Conservation (phyloP, 1,140 invertebrate species). For the Euschistus heros region DNA sequence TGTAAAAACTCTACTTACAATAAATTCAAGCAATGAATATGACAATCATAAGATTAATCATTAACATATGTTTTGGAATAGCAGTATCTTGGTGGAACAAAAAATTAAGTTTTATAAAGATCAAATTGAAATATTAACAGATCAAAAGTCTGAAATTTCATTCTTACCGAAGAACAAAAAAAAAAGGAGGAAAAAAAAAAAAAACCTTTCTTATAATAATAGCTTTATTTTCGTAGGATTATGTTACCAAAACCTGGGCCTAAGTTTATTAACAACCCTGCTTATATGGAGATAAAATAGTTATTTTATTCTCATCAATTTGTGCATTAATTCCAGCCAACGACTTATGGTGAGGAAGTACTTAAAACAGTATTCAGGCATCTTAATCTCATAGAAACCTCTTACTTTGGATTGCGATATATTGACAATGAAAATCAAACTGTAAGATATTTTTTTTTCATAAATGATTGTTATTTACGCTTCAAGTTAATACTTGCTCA, state of each 20-base stretch:
- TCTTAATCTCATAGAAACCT: conserved; percentile 81
- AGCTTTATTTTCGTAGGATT: not conserved
- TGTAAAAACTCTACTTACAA: too few relatives aligned
- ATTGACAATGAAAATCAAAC: conserved; percentile 79
- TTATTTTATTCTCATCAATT: conserved; percentile 31
- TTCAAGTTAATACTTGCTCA: not conserved
- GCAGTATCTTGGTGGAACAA: too few relatives aligned
- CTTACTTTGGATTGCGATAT: conserved; percentile 84
- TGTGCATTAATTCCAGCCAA: conserved; percentile 52
- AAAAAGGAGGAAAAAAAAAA: not conserved
- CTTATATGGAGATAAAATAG: conserved; percentile 7
- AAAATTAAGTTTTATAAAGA: too few relatives aligned
- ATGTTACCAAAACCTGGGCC: not conserved
- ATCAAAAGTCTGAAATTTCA: too few relatives aligned
- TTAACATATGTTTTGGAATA: too few relatives aligned
- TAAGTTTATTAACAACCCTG: not conserved
- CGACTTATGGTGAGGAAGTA: conserved; percentile 70
- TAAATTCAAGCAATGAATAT: too few relatives aligned
- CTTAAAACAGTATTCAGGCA: conserved; percentile 80
- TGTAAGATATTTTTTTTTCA: conserved; percentile 42
- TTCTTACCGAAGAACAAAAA: not conserved
- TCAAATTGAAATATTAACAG: too few relatives aligned
- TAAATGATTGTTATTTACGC: not conserved
- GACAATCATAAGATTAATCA: too few relatives aligned
- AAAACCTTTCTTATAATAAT: not conserved